Evolutionary conservation across 1,140 invertebrate genomes (phyloP).

Genomic region (Rhynchophorus ferrugineus): DNA sequence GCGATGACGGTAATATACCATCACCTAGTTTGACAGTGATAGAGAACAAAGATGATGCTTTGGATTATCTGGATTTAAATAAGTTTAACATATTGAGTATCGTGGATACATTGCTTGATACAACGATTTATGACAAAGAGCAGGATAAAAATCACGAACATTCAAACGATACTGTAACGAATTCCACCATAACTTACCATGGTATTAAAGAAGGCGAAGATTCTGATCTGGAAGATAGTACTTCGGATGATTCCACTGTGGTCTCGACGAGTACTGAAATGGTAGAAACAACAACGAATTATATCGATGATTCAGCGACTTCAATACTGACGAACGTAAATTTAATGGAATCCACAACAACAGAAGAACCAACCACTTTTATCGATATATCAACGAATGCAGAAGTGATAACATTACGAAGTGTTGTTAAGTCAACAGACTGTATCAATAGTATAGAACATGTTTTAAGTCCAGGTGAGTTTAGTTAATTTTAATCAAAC

Average conservation of each 20-base stretch:
- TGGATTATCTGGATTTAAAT: slow-evolving; percentile 17
- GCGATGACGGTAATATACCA: too few relatives aligned
- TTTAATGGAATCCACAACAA: too few relatives aligned
- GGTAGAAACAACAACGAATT: not conserved
- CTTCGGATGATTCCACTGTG: not conserved
- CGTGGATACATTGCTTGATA: slow-evolving; percentile 25
- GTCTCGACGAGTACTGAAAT: not conserved
- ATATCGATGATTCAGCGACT: not conserved
- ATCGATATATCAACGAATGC: not conserved
- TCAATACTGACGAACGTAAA: not conserved
- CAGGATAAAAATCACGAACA: slow-evolving; percentile 3
- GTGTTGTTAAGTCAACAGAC: slow-evolving; percentile 34
- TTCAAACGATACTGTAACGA: not conserved
- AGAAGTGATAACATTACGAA: slow-evolving; percentile 22
- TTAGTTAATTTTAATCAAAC: not conserved
- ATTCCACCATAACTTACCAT: too few relatives aligned
- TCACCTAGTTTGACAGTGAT: not conserved
- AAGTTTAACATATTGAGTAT: slow-evolving; percentile 24
- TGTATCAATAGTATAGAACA: slow-evolving; percentile 23
- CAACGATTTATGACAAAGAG: slow-evolving; percentile 16
- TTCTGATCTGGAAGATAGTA: not conserved
- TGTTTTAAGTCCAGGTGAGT: slow-evolving; percentile 1
- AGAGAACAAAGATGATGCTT: slow-evolving; percentile 5
- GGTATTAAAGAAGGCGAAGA: not conserved
- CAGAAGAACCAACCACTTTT: too few relatives aligned